Percentiles rank a stretch among this genome's conserved stretches.
These are phyloP conservation scores for Meleagris gallopavo DNA, from an alignment of 2,113 vertebrate genomes.

Conservation along the genomic window DNA sequence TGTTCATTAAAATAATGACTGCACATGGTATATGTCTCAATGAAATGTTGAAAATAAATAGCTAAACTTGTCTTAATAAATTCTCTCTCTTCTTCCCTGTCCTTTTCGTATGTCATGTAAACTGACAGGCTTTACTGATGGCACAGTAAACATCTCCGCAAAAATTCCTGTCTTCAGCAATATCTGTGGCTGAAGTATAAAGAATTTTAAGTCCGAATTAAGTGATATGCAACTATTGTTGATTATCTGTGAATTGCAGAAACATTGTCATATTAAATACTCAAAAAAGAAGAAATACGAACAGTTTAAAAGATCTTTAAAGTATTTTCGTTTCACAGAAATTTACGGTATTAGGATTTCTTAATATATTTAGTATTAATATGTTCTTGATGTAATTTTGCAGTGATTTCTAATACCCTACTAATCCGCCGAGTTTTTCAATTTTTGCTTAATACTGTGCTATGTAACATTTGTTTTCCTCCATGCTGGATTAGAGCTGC, in stretches of 20 bases:
- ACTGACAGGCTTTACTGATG: neutral
- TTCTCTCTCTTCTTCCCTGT: neutral
- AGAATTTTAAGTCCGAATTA: neutral
- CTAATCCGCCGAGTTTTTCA: neutral
- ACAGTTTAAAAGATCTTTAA: neutral
- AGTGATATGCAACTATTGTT: neutral
- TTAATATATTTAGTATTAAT: neutral
- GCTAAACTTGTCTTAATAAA: neutral
- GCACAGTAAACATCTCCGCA: constrained; percentile 1
- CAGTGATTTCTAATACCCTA: neutral
- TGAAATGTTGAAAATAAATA: neutral
- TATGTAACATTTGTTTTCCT: neutral
- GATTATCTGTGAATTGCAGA: neutral
- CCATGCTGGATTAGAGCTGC: constrained; percentile 27
- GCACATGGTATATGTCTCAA: neutral
- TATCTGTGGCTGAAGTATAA: neutral
- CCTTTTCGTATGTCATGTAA: neutral
- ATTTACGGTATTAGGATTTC: neutral
- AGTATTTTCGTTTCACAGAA: neutral
- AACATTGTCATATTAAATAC: neutral
- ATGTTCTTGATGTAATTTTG: neutral
- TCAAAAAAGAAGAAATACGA: neutral
- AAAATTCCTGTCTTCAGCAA: neutral
- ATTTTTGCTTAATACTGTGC: neutral
- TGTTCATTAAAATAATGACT: neutral